phyloP scores from a whole-genome alignment of 2,888 invertebrate genomes.

The Stegana nigrithorax region DNA sequence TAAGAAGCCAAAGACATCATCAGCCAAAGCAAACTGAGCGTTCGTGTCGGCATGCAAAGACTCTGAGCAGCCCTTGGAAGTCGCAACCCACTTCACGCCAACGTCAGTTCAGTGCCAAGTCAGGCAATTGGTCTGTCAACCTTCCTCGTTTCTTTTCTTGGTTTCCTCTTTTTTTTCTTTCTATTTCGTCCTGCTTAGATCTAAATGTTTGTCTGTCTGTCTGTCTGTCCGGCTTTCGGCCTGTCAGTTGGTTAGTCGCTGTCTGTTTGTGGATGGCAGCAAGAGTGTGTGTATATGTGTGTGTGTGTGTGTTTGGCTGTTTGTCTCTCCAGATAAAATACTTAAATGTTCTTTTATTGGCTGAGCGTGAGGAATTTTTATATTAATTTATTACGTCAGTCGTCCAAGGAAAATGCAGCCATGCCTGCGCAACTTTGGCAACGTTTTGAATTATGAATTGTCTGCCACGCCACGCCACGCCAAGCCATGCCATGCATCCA shows the following conservation, averaged over 20 bases:
- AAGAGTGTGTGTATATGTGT: neutral
- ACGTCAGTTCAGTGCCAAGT: no score
- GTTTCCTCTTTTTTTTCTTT: no score
- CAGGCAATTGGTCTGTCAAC: no score
- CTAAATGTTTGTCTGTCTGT: no score
- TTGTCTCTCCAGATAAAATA: constrained; percentile 44
- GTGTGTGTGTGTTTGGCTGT: neutral
- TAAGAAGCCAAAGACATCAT: neutral
- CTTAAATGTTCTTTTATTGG: constrained; percentile 58
- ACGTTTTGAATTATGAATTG: constrained; percentile 56
- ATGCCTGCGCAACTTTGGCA: constrained; percentile 29
- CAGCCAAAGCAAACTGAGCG: constrained; percentile 33
- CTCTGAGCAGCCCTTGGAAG: no score
- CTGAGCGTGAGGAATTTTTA: constrained; percentile 65
- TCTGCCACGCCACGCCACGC: constrained; percentile 33
- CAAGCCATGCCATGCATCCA: neutral
- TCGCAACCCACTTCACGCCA: no score
- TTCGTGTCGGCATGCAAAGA: constrained; percentile 47
- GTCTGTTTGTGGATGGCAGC: no score
- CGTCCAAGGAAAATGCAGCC: neutral
- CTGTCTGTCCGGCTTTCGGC: no score
- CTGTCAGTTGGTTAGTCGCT: no score
- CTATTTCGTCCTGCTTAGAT: no score
- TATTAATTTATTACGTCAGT: constrained; percentile 56
- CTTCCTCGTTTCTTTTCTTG: no score